phyloP scores from a whole-genome alignment of 2,797 vertebrate species.

The Anas bahamensis region DNA sequence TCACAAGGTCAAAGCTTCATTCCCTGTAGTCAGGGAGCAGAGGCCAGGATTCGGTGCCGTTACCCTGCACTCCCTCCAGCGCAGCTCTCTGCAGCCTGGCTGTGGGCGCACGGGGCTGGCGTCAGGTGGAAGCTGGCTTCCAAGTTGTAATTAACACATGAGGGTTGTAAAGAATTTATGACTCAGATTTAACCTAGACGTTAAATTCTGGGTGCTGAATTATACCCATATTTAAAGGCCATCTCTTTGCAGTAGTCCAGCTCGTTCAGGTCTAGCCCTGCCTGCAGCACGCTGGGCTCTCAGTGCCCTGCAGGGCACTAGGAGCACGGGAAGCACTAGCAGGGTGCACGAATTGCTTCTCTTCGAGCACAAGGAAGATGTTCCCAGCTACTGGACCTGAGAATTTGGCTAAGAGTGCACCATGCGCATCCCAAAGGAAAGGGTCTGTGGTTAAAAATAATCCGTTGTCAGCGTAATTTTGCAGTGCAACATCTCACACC shows the following conservation, averaged over 20 bases:
- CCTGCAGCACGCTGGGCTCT: background rate
- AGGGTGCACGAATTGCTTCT: background rate
- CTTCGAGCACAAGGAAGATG: background rate
- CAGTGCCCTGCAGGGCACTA: background rate
- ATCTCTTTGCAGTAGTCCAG: background rate
- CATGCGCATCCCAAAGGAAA: background rate
- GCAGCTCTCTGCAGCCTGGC: background rate
- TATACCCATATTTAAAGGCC: background rate
- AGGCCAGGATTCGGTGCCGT: background rate
- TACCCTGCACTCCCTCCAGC: background rate
- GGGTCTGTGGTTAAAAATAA: background rate
- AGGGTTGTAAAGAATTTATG: background rate
- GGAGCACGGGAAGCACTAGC: background rate
- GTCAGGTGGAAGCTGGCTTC: background rate
- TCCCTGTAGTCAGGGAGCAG: background rate
- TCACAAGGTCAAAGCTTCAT: background rate
- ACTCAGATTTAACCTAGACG: background rate
- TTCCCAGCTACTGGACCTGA: background rate
- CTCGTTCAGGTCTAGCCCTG: background rate
- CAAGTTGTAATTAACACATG: background rate
- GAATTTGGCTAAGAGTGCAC: background rate
- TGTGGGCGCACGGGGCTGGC: background rate
- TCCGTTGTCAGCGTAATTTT: background rate
- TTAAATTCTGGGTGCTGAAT: background rate
- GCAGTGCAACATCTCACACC: background rate